Base-by-base conservation (phyloP, 2,113 vertebrate species). In the Gadus macrocephalus region DNA sequence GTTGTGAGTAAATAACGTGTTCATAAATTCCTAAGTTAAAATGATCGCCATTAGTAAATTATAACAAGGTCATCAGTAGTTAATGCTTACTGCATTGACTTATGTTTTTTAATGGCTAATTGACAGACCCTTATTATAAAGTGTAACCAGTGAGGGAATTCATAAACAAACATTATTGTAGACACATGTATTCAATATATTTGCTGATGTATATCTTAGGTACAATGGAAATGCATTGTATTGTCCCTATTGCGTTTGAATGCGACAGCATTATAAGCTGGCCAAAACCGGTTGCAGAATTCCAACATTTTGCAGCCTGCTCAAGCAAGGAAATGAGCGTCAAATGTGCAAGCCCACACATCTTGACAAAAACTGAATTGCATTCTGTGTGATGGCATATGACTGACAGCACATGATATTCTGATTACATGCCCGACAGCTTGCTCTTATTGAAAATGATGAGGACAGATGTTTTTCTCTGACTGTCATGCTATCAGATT, bases 371-470 rank as follows among this genome's bases (percentile, higher is more conserved):
- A 80, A 86, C 62, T 77, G 72, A 77, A 69, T 78, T 69, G 63
- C 70, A 68, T 68, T 78, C 80, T 72, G 72, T 80, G 68, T 88
- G 81, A 78, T 80, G 74, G 67, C 82, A 86, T 67, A 70, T 88
- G 89, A 91, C 76, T 91, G 89, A 90, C 89, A 90, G 85, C 78
- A 77, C 81, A 82, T 82, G 86, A 85, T 88, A 88, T 88, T 87
- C 81, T 88, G 86, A 89, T 91, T 91, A 90, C 85, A 88, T 87
- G 89, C 81, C 83, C 88, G 89, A 90, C 88, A 91, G 86, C 81
- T 83, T 83, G 72, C 84, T 81, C 86, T 89, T 81, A 90, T 79
- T 86, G 87, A 81, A 90, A 92, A 84, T 82, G 81, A 90, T 83
- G 86, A 83, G 84, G 86, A 87, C 89, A 92, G 89, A 89, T 90